Percentiles rank a stretch among this genome's conserved stretches.
Conservation (phyloP, 2,113 vertebrate genomes). For the Phyllopteryx taeniolatus region DNA sequence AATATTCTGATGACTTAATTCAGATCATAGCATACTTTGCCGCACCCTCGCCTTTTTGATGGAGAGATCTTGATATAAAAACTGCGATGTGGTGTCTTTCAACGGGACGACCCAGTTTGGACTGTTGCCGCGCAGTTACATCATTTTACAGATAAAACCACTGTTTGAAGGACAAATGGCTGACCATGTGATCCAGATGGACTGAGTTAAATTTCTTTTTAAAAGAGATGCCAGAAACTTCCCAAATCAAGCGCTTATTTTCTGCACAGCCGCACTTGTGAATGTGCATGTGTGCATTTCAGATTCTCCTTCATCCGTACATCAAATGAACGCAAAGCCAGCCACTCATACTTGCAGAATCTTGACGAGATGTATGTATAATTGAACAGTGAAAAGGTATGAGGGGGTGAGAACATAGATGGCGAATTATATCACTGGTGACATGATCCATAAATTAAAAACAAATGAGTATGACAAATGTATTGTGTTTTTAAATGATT, state of each 20-base stretch:
- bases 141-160: constrained; percentile 32
- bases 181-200: constrained; percentile 18
- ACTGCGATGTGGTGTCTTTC: constrained; percentile 10
- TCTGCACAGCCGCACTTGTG: neutral
- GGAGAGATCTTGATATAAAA: constrained; percentile 15
- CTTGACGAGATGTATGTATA: neutral
- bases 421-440: neutral
- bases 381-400: constrained; percentile 1
- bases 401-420: neutral
- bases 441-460: neutral
- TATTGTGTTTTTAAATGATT: neutral
- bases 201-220: constrained; percentile 7
- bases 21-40: constrained; percentile 4
- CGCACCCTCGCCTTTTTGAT: constrained; percentile 6
- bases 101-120: constrained; percentile 22
- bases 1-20: constrained; percentile 14
- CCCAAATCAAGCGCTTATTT: neutral
- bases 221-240: neutral
- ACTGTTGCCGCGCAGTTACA: constrained; percentile 32
- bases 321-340: neutral
- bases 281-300: neutral
- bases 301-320: constrained; percentile 10
- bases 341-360: neutral
- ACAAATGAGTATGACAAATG: neutral
- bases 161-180: constrained; percentile 23